Percentiles rank a stretch among this genome's conserved stretches.
These are phyloP conservation scores for Polypedilum pembai DNA, from an alignment of 1,140 invertebrate genomes.

Conservation along the genomic window DNA sequence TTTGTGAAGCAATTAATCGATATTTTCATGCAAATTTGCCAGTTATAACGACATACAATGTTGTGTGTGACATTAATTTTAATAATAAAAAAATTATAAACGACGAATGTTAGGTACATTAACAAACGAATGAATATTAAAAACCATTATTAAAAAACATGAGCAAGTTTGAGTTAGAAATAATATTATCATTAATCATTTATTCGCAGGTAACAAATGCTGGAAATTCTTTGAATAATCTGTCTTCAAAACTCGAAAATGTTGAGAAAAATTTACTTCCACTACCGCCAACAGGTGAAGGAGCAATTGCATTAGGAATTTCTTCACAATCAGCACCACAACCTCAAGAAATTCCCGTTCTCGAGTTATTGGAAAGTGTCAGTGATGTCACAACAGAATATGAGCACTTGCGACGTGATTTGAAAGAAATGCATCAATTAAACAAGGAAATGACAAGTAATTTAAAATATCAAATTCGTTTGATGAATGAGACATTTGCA, in stretches of 20 bases:
- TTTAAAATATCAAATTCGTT: background rate
- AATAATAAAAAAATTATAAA: background rate
- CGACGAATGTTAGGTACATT: background rate
- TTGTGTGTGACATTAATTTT: background rate
- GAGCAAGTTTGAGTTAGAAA: background rate
- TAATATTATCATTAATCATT: background rate
- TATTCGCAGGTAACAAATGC: background rate
- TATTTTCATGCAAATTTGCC: constrained; percentile 25
- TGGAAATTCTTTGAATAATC: background rate
- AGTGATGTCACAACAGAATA: background rate
- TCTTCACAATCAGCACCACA: background rate
- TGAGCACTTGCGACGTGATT: background rate
- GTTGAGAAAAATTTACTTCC: background rate
- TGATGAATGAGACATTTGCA: background rate
- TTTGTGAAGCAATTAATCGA: constrained; percentile 13
- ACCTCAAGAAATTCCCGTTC: background rate
- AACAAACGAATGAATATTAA: background rate
- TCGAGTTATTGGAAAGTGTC: background rate
- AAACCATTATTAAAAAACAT: background rate
- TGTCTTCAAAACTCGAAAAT: constrained; percentile 10
- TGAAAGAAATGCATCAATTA: constrained; percentile 12
- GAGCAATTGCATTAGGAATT: background rate
- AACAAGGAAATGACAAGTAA: constrained; percentile 15
- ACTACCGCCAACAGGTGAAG: background rate
- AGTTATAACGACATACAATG: background rate